Evolutionary conservation across 2,113 vertebrate species (phyloP), one percentile per base, ranked within the genome.

Genomic region (Pollachius pollachius): DNA sequence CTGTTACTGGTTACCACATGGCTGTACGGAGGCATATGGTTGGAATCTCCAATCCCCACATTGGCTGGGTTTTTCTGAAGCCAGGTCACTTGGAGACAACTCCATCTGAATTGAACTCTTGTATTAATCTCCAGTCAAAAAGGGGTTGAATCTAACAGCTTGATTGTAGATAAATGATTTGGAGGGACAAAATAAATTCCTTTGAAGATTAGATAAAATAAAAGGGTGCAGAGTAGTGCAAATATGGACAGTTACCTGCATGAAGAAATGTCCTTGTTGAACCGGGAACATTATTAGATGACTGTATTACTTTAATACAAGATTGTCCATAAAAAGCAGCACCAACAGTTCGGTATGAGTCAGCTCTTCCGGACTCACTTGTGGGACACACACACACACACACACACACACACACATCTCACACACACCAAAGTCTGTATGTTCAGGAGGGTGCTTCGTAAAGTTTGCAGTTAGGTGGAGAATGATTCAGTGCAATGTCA

Each of bases 261-360:
- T 81, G 82, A 88, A 69, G 41, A 88, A 75, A 80, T 78, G 84
- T 81, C 72, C 71, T 77, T 76, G 70, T 81, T 81, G 73, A 68
- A 83, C 70, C 80, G 71, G 67, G 75, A 87, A 83, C 69, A 59
- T 82, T 75, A 81, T 76, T 77, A 73, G 21, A 78, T 62, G 74
- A 84, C 80, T 83, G 79, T 65, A 69, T 75, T 71, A 74, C 75
- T 82, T 89, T 78, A 88, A 93, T 91, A 94, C 81, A 94, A 92
- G 95, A 98, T 98, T 98, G 96, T 98, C 96, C 90, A 92, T 85
- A 91, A 93, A 74, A 93, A 94, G 91, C 90, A 95, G 94, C 93
- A 96, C 91, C 88, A 89, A 92, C 78, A 74, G 81, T 81, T 79
- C 81, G 15, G 72, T 68, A 75, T 77, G 41, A 78, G 75, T 74